Evolutionary conservation across 2,113 vertebrate species (phyloP).

Genomic region (Erinaceus europaeus): DNA sequence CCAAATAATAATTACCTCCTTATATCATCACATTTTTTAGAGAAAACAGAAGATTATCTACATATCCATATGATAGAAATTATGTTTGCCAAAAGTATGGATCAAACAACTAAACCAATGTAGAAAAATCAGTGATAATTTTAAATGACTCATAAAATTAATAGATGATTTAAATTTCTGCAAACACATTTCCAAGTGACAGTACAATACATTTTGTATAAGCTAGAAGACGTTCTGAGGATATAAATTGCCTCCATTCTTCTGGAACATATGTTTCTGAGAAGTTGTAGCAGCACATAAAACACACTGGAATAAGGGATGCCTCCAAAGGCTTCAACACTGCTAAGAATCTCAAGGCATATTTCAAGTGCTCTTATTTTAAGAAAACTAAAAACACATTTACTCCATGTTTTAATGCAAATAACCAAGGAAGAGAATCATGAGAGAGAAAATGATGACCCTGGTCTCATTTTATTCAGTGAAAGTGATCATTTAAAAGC

Average conservation of each 20-base stretch:
- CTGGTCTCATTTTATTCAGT: background rate
- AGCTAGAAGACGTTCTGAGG: background rate
- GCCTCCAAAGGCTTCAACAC: constrained; percentile 8
- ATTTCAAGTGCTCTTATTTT: constrained; percentile 40
- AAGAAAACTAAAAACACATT: constrained; percentile 14
- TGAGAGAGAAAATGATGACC: background rate
- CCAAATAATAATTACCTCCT: constrained; percentile 1
- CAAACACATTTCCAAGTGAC: background rate
- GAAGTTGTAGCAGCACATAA: constrained; percentile 45
- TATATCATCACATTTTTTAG: background rate
- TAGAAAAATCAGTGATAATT: background rate
- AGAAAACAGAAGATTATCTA: background rate
- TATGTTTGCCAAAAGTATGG: background rate
- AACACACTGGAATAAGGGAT: background rate
- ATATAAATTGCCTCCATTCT: constrained; percentile 12
- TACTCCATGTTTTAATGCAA: background rate
- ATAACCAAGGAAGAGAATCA: background rate
- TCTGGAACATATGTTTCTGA: constrained; percentile 27
- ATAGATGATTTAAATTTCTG: background rate
- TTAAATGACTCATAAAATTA: background rate
- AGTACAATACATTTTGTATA: background rate
- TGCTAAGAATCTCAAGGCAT: constrained; percentile 46
- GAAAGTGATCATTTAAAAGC: constrained; percentile 13
- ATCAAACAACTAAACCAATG: constrained; percentile 25
- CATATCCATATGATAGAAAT: background rate